Evolutionary conservation across 2,888 invertebrate species (phyloP).

Genomic region (Noctua janthina): DNA sequence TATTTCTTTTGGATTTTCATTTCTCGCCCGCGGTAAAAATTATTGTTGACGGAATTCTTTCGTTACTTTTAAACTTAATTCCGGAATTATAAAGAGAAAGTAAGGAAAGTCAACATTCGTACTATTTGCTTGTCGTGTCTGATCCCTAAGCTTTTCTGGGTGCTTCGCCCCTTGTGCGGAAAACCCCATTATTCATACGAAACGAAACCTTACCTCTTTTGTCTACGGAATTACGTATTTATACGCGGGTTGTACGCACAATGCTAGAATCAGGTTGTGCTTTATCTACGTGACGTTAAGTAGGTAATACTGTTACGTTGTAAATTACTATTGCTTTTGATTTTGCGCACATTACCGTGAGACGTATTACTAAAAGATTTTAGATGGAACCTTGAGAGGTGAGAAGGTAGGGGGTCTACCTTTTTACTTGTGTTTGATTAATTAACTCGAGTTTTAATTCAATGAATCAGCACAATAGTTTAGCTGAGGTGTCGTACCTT

Average conservation of each 20-base stretch:
- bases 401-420: not conserved
- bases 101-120: slow-evolving; percentile 33
- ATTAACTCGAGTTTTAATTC: slow-evolving; percentile 48
- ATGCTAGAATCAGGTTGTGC: slow-evolving; percentile 7
- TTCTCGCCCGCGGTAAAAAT: slow-evolving; percentile 22
- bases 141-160: slow-evolving; percentile 61
- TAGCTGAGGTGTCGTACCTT: slow-evolving; percentile 27
- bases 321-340: slow-evolving; percentile 37
- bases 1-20: slow-evolving; percentile 9
- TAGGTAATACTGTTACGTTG: slow-evolving; percentile 28
- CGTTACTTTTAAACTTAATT: slow-evolving; percentile 46
- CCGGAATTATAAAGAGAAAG: slow-evolving; percentile 41
- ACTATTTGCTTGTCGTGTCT: slow-evolving; percentile 40
- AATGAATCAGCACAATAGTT: slow-evolving; percentile 40
- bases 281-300: slow-evolving; percentile 24
- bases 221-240: slow-evolving; percentile 42
- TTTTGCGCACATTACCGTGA: slow-evolving; percentile 8
- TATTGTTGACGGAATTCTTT: slow-evolving; percentile 38
- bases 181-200: slow-evolving; percentile 61
- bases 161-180: slow-evolving; percentile 51
- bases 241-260: slow-evolving; percentile 10
- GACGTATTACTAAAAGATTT: slow-evolving; percentile 12
- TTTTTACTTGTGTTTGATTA: slow-evolving; percentile 44
- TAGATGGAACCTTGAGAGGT: not conserved
- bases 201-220: slow-evolving; percentile 51